Conservation (phyloP, 2,797 vertebrate genomes). For the Etheostoma perlongum region DNA sequence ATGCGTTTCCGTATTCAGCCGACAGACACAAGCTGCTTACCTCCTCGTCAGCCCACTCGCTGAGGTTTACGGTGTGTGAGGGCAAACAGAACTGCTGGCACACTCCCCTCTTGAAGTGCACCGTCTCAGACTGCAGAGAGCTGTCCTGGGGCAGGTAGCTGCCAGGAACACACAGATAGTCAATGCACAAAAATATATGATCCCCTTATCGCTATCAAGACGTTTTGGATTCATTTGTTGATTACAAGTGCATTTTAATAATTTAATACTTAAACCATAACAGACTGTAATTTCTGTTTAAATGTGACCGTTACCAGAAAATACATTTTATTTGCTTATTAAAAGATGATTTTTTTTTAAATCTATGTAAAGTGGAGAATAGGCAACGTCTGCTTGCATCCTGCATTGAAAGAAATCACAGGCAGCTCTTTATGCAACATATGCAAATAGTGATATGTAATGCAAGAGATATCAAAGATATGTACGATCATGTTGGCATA, state of each 20-base stretch:
- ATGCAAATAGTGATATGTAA: slow-evolving; percentile 5
- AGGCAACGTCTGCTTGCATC: not conserved
- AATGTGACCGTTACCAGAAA: not conserved
- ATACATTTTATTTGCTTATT: not conserved
- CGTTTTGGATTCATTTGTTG: not conserved
- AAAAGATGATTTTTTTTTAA: not conserved
- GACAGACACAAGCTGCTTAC: slow-evolving; percentile 65
- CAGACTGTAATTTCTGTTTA: not conserved
- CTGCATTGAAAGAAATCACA: slow-evolving; percentile 8
- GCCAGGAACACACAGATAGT: slow-evolving; percentile 24
- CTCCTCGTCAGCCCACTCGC: slow-evolving; percentile 97
- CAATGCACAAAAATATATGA: not conserved
- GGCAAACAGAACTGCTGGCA: slow-evolving; percentile 98
- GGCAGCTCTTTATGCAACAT: slow-evolving; percentile 9
- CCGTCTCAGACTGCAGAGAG: slow-evolving; percentile 95
- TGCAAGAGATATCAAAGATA: not conserved
- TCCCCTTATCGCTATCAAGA: not conserved
- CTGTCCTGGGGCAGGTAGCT: slow-evolving; percentile 95
- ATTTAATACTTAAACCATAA: not conserved
- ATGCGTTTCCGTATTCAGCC: not conserved
- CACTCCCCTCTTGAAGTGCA: slow-evolving; percentile 95
- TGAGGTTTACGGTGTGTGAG: slow-evolving; percentile 95
- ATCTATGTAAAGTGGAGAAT: not conserved
- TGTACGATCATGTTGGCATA: not conserved
- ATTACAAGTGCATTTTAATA: not conserved